Base-by-base conservation (phyloP, 64 coral and sea anemone genomes). In the Platygyra sinensis region DNA sequence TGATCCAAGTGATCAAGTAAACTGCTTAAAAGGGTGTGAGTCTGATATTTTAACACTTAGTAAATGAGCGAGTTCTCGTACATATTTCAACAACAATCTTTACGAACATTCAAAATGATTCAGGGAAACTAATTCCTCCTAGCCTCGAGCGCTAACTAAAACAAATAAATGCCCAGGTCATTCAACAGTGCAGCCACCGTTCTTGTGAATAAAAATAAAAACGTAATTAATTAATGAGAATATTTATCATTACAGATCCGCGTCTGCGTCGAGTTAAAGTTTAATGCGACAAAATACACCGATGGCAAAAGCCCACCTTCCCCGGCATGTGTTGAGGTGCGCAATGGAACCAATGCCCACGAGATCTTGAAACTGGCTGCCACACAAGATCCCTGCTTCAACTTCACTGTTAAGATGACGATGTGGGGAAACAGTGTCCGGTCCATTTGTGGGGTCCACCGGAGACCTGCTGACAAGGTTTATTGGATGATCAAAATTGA, bases 401-500 rank as follows among this genome's bases (percentile, higher is more conserved):
- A 78, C 30, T 89, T 78, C 74, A 78, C 74, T 1, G 62, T 75
- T 10, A 20, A 2, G 0, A 39, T 33, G 22, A n/a, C 54, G 57
- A 62, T 63, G 20, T 78, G 63, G 75, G 87, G 87, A 29, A 55
- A 78, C 38, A 77, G 38, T 14, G n/a, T 89, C 4, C 24, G 10
- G 17, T 89, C 87, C 55, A 89, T 89, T n/a, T 74, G 74, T 25
- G 74, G 75, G 14, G 42, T 89, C 13, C 25, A 67, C 1, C 73
- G 50, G 50, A 42, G 25, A 28, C 74, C 55, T 10, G 32, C 31
- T 15, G 76, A 89, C 10, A 89, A 89, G 38, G 64, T 78, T 25
- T 89, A 89, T 61, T 89, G 87, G 87, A 65, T 89, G 87, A 89
- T 89, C 25, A 52, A 65, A 10, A 78, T 76, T 28, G 60, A 63